These are phyloP conservation scores for Paramacrobiotus metropolitanus DNA, from an alignment of 1,140 invertebrate genomes.

Conservation along the genomic window DNA sequence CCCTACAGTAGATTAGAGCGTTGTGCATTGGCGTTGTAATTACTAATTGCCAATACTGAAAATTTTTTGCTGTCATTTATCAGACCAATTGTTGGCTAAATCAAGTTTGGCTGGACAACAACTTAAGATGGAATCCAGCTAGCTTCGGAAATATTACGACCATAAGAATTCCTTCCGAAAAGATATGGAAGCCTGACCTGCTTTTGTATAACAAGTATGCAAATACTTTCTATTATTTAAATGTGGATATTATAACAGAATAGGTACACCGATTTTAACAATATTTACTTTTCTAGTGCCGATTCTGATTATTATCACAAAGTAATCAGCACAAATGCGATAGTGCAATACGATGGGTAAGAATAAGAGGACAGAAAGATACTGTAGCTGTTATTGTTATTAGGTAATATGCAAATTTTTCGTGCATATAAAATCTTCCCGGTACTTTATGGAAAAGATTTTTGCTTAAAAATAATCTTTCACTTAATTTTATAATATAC, in stretches of 20 bases:
- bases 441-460: too few species aligned
- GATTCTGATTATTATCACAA: constrained; percentile 52
- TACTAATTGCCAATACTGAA: too few species aligned
- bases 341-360: constrained; percentile 41
- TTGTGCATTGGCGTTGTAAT: too few species aligned
- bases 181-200: constrained; percentile 61
- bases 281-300: constrained; percentile 34
- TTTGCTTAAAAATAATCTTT: too few species aligned
- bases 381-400: too few species aligned
- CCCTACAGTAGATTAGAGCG: too few species aligned
- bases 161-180: constrained; percentile 29
- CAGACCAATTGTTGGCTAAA: constrained; percentile 82
- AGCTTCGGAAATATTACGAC: constrained; percentile 58
- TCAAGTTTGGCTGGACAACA: constrained; percentile 63
- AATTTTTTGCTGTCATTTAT: too few species aligned
- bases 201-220: constrained; percentile 74
- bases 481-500: not conserved
- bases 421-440: too few species aligned
- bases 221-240: constrained; percentile 19
- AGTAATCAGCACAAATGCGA: constrained; percentile 57
- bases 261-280: constrained; percentile 3
- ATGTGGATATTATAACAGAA: not conserved
- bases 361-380: constrained; percentile 30
- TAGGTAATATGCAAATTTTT: too few species aligned
- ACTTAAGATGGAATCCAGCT: constrained; percentile 62